These are phyloP conservation scores for Brevimyrus niger DNA, from an alignment of 2,113 vertebrate species.

Conservation along the genomic window DNA sequence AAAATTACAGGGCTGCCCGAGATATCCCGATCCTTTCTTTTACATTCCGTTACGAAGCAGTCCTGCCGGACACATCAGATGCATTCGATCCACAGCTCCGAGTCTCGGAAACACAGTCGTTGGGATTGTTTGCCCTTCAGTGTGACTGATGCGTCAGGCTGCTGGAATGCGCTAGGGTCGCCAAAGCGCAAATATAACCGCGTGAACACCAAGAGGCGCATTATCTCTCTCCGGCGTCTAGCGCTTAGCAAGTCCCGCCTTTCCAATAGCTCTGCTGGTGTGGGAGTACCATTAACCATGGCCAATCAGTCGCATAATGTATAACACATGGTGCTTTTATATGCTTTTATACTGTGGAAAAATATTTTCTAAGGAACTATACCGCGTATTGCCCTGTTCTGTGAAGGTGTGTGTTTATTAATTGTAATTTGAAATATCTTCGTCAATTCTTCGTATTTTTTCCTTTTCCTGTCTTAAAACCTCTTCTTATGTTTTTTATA, in stretches of 20 bases:
- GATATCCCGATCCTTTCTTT: conserved; percentile 39
- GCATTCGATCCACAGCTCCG: background rate
- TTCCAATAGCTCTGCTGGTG: background rate
- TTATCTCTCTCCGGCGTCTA: background rate
- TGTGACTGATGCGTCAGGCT: background rate
- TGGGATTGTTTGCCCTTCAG: background rate
- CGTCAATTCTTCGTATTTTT: background rate
- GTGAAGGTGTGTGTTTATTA: background rate
- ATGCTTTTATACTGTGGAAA: background rate
- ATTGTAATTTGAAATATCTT: background rate
- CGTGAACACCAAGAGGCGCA: background rate
- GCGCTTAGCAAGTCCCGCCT: background rate
- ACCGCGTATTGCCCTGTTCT: background rate
- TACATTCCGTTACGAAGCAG: conserved; percentile 7
- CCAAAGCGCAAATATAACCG: background rate
- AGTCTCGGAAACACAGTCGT: background rate
- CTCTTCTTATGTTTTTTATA: background rate
- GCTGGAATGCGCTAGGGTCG: conserved; percentile 6
- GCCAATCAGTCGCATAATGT: background rate
- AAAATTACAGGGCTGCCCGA: conserved; percentile 52
- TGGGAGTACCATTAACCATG: background rate
- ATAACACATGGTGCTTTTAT: background rate
- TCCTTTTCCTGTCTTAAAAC: background rate
- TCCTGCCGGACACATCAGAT: background rate
- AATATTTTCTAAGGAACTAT: background rate